Evolutionary conservation across 2,113 vertebrate species (phyloP), one percentile per base, ranked within the genome.

Genomic region (Sinocyclocheilus maitianheensis): DNA sequence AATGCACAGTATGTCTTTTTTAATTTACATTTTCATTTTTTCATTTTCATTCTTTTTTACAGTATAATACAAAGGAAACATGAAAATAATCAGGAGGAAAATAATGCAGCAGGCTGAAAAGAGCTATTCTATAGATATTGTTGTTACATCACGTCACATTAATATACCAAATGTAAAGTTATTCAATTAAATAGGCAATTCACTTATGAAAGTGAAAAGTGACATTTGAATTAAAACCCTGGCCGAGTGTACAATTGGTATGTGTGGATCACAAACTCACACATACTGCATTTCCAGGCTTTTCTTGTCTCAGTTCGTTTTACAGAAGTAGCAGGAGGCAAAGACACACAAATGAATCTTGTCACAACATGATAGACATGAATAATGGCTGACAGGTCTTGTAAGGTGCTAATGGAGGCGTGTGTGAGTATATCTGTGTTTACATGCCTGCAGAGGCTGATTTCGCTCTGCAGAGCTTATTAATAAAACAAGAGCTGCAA

Each of bases 321-420:
- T 14, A 46, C 63, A 74, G 5, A 62, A 26, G 3, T 22, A 65
- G 40, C 14, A n/a, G 37, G 63, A 86, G 34, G 48, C 77, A n/a
- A 55, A 72, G 8, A 86, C 40, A 72, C 62, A 69, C 58, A 77
- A 51, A 78, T 78, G 14, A 63, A 82, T 43, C 67, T 18, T 74
- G 81, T 83, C 81, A 74, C 67, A 82, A 82, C 67, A 83, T 74
- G 81, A 83, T 74, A 51, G 81, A 83, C 26, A 40, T 72, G 12
- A 58, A 71, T n/a, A 40, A 40, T 9, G 12, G 3, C 13, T 71
- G 81, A 83, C 81, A 58, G 81, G 18, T 40, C 81, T 20, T 71
- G 81, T 58, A 37, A 51, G 30, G 77, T 74, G 77, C 78, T 77
- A 84, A 71, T 84, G 53, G 46, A 77, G n/a, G 62, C 37, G 51